phyloP scores from a whole-genome alignment of 2,797 vertebrate species.

The Gymnopithys bicolor region DNA sequence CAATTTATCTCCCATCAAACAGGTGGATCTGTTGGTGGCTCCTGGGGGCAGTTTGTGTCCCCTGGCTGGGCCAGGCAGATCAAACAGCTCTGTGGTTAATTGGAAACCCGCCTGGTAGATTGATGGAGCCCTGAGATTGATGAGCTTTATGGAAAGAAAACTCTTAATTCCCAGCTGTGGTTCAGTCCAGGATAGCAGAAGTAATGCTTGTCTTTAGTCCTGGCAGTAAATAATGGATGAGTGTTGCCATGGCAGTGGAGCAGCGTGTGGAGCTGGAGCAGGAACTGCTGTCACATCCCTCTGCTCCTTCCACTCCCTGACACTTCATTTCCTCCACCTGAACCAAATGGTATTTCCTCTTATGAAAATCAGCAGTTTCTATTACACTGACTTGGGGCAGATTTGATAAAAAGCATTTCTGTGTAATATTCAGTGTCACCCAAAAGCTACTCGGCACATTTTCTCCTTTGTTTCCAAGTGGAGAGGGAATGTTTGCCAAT shows the following conservation, averaged over 20 bases:
- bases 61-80: neutral
- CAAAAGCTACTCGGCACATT: neutral
- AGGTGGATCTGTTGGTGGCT: accelerated
- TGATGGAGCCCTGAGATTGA: neutral
- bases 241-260: conserved; percentile 35
- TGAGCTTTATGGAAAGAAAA: neutral
- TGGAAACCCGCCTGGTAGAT: neutral
- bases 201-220: neutral
- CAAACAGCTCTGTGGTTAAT: neutral
- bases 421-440: neutral
- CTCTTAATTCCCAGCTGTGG: neutral
- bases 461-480: neutral
- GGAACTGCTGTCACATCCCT: neutral
- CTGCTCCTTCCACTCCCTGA: neutral
- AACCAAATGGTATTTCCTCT: neutral
- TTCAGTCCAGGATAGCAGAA: conserved; percentile 7
- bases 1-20: neutral
- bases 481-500: neutral
- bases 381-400: neutral
- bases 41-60: neutral
- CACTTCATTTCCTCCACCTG: conserved; percentile 42
- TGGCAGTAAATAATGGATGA: neutral
- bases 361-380: neutral
- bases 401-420: neutral
- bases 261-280: conserved; percentile 13